phyloP scores from a whole-genome alignment of 2,888 invertebrate genomes.

The Amphipyra tragopoginis region DNA sequence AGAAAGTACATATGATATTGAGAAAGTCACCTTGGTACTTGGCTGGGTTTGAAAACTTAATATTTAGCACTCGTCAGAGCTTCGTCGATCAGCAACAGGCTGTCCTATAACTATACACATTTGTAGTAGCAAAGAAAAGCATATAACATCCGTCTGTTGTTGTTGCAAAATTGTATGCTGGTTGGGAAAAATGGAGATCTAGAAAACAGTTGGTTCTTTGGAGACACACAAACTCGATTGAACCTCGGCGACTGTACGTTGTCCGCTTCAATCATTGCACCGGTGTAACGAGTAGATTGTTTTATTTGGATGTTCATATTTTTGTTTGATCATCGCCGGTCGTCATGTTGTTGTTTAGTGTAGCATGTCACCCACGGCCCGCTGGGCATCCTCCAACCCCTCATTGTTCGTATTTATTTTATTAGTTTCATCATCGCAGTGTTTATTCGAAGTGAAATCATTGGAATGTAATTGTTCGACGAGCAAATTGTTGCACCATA shows the following conservation, averaged over 20 bases:
- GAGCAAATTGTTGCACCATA: constrained; percentile 77
- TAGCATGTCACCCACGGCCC: constrained; percentile 88
- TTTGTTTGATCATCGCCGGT: constrained; percentile 80
- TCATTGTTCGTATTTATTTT: constrained; percentile 84
- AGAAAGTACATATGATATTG: too few species aligned
- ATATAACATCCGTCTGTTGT: too few species aligned
- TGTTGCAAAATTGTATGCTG: too few species aligned
- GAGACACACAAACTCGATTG: constrained; percentile 72
- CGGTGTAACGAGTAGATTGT: constrained; percentile 83
- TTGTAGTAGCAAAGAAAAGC: too few species aligned
- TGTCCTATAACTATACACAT: too few species aligned
- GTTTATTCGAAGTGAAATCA: constrained; percentile 69
- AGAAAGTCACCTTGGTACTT: too few species aligned
- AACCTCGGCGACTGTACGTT: constrained; percentile 72
- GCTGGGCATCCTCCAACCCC: constrained; percentile 91
- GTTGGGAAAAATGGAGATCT: constrained; percentile 10
- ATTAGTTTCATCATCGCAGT: constrained; percentile 81
- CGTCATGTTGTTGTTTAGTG: constrained; percentile 76
- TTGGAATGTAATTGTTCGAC: constrained; percentile 75
- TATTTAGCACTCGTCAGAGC: not conserved
- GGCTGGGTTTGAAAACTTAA: too few species aligned
- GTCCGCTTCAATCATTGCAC: constrained; percentile 86
- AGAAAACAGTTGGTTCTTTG: not conserved
- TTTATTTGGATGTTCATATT: constrained; percentile 83
- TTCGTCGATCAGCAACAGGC: not conserved